These are phyloP conservation scores for Coelopa frigida DNA, from an alignment of 1,140 invertebrate genomes.

Conservation along the genomic window DNA sequence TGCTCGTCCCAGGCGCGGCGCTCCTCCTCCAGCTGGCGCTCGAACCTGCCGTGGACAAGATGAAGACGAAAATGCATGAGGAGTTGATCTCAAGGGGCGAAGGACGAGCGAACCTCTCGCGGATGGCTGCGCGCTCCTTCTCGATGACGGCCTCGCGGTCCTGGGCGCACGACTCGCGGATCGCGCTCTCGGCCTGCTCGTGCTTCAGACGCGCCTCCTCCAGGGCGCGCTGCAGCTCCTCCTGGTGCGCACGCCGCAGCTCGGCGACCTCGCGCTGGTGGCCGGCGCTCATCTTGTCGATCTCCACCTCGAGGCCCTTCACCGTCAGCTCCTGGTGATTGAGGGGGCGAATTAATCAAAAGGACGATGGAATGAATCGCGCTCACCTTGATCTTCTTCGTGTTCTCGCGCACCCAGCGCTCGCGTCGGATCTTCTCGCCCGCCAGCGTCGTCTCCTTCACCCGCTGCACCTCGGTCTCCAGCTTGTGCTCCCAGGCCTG, in stretches of 20 bases:
- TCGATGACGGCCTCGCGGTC: conserved; percentile 49
- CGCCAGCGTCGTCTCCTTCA: conserved; percentile 57
- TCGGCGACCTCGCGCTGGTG: conserved; percentile 55
- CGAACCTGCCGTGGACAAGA: conserved; percentile 38
- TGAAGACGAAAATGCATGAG: too few species aligned
- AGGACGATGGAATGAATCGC: neutral
- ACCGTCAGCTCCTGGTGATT: conserved; percentile 57
- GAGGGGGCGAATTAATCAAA: neutral
- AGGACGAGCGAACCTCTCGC: conserved; percentile 32
- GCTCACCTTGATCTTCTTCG: conserved; percentile 60
- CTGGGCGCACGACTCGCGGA: conserved; percentile 47
- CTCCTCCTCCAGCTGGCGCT: conserved; percentile 50
- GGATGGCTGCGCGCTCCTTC: conserved; percentile 47
- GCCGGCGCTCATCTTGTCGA: conserved; percentile 56
- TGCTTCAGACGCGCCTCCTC: conserved; percentile 44
- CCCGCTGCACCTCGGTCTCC: conserved; percentile 54
- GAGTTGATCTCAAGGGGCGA: neutral
- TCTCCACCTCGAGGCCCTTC: conserved; percentile 64
- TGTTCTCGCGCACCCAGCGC: conserved; percentile 61
- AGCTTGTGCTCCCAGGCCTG: conserved; percentile 55
- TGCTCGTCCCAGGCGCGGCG: conserved; percentile 51
- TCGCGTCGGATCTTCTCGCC: conserved; percentile 60
- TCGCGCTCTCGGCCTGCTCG: conserved; percentile 46
- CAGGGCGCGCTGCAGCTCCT: conserved; percentile 45
- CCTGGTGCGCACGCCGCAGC: conserved; percentile 52